Conservation (phyloP, 2,888 invertebrate genomes). For the Monopis laevigella region DNA sequence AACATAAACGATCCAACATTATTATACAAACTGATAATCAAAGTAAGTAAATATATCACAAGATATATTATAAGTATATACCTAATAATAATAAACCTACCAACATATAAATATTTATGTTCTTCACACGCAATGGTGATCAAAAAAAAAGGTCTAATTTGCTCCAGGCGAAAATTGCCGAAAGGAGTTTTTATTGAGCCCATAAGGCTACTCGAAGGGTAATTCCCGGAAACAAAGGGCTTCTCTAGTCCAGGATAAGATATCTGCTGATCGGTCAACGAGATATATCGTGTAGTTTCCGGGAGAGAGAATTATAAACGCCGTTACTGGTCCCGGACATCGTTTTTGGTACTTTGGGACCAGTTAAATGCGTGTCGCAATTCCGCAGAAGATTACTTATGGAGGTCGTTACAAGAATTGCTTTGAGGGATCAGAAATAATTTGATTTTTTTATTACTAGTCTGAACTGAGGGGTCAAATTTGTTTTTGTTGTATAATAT, state of each 20-base stretch:
- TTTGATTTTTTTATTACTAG: too few species aligned
- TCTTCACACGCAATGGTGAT: not conserved
- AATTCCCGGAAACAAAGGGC: conserved; percentile 13
- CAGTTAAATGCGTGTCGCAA: not conserved
- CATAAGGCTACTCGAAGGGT: conserved; percentile 11
- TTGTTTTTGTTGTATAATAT: too few species aligned
- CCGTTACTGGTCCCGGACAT: not conserved
- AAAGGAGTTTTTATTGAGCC: conserved; percentile 12
- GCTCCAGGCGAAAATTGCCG: conserved; percentile 7
- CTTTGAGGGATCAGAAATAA: too few species aligned
- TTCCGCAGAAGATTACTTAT: too few species aligned
- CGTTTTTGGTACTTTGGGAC: not conserved
- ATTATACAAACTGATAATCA: too few species aligned
- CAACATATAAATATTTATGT: not conserved
- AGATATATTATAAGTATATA: too few species aligned
- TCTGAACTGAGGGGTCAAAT: too few species aligned
- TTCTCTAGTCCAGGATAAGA: conserved; percentile 10
- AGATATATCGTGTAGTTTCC: conserved; percentile 12
- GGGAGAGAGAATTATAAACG: conserved; percentile 8
- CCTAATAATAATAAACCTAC: not conserved
- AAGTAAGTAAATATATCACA: too few species aligned
- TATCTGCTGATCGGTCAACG: conserved; percentile 12
- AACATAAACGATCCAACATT: too few species aligned
- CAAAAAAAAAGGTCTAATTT: conserved; percentile 10
- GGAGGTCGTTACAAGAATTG: too few species aligned